Evolutionary conservation across 1,140 invertebrate species (phyloP).

Genomic region (Drosophila athabasca): DNA sequence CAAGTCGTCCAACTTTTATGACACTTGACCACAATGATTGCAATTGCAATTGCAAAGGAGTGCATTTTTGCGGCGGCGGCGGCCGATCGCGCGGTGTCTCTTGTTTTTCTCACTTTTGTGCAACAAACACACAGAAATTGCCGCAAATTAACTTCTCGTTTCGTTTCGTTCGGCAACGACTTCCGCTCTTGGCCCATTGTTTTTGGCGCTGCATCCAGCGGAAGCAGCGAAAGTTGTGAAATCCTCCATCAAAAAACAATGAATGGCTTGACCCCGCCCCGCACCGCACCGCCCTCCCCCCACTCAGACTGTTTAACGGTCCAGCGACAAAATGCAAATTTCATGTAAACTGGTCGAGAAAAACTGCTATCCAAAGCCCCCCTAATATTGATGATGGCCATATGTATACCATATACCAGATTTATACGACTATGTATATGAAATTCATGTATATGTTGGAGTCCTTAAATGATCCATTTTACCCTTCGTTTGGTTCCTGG

Average conservation of each 20-base stretch:
- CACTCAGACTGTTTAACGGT: conserved; percentile 21
- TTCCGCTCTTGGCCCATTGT: conserved; percentile 73
- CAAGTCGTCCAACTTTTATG: conserved; percentile 58
- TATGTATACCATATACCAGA: conserved; percentile 3
- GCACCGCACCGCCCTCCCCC: conserved; percentile 4
- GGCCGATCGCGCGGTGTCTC: conserved; percentile 14
- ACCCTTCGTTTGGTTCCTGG: conserved; percentile 12
- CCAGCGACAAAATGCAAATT: conserved; percentile 61
- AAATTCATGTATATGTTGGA: conserved; percentile 23
- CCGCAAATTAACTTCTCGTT: conserved; percentile 74
- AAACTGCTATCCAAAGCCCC: conserved; percentile 42
- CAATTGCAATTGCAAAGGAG: conserved; percentile 5
- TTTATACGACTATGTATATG: background rate
- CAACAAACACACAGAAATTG: conserved; percentile 58
- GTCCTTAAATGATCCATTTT: conserved; percentile 27
- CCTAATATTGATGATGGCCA: background rate
- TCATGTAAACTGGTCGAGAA: conserved; percentile 46
- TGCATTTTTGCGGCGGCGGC: conserved; percentile 53
- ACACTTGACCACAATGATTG: conserved; percentile 71
- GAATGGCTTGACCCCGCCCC: background rate
- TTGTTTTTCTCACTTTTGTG: conserved; percentile 50
- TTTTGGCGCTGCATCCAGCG: conserved; percentile 51
- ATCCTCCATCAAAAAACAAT: conserved; percentile 55
- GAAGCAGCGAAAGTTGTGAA: conserved; percentile 80
- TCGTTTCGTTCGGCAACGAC: conserved; percentile 64